Evolutionary conservation across 2,888 invertebrate genomes (phyloP), one percentile per base, ranked within the genome.

Genomic region (Brachyopa scutellaris): DNA sequence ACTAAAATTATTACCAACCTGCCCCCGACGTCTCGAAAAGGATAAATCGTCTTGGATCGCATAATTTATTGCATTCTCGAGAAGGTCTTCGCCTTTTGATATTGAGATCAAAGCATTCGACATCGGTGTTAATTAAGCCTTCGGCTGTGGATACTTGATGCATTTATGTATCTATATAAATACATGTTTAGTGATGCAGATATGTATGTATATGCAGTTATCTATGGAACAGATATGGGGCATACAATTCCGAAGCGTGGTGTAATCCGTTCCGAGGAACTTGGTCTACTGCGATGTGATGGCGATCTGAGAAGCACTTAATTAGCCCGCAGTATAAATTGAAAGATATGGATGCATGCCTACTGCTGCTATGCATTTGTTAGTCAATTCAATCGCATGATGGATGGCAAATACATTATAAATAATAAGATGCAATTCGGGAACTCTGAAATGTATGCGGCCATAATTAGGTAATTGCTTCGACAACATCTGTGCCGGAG

Each of bases 51-150:
- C 47, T 59, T 36, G 33, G 57, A 55, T 38, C 51, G 47, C 21
- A 53, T 55, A 77, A 77, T 82, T 82, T 82, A 82, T 82, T 70
- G 61, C 66, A 61, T 36, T 66, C 70, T 72, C 29, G 38, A 51
- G 47, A 49, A 77, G 77, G 77, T 72, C 77, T 77, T 72, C 57
- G 77, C 82, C 82, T 76, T 77, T 82, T 66, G 77, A 72, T 82
- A 61, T 66, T 38, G 40, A 77, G 82, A 82, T 82, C 82, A 82
- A 82, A 82, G 82, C 76, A 76, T 82, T 80, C 76, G 57, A 76
- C 80, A 64, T 80, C 64, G 26, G 76, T 55, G 82, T 82, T 82
- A 82, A 82, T 82, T 82, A 82, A 82, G 76, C 70, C 79, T 61
- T 67, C 53, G 70, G 64, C 64, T 33, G 45, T 11, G 23, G 2